phyloP scores from a whole-genome alignment of 2,888 invertebrate species.

The Torymus auratus region DNA sequence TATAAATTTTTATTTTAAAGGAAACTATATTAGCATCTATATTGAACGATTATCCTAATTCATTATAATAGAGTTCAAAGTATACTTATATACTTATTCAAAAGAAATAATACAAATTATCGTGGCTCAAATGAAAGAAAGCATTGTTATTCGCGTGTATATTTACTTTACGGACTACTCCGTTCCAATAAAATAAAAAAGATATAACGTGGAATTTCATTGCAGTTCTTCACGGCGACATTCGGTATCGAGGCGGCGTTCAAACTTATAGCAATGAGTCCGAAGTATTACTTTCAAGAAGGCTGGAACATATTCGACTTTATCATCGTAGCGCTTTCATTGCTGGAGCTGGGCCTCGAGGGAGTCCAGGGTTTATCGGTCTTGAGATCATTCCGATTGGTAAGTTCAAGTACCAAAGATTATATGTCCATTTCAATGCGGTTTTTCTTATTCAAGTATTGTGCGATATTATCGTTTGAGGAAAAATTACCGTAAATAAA shows the following conservation, averaged over 20 bases:
- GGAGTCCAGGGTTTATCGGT: slow-evolving; percentile 98
- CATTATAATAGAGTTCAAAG: too few species aligned
- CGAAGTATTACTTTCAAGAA: slow-evolving; percentile 97
- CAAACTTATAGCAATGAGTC: slow-evolving; percentile 97
- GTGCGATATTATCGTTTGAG: too few species aligned
- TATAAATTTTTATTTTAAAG: too few species aligned
- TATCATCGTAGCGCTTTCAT: slow-evolving; percentile 96
- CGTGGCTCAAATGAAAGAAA: too few species aligned
- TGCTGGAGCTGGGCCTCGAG: slow-evolving; percentile 94
- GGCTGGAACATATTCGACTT: slow-evolving; percentile 99
- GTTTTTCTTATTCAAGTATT: too few species aligned
- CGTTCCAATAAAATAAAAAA: neutral
- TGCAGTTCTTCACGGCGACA: slow-evolving; percentile 97
- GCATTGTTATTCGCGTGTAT: too few species aligned
- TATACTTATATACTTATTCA: too few species aligned
- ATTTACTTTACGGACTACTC: too few species aligned
- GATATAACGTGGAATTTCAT: slow-evolving; percentile 63
- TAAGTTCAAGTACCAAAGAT: slow-evolving; percentile 78
- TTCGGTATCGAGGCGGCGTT: slow-evolving; percentile 96
- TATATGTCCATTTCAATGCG: neutral
- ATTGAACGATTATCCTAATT: too few species aligned
- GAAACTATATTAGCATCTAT: too few species aligned
- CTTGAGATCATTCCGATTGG: slow-evolving; percentile 98
- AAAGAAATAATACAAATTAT: too few species aligned
- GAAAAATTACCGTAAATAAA: too few species aligned